Evolutionary conservation across 2,797 vertebrate genomes (phyloP).

Genomic region (Meda fulgida): DNA sequence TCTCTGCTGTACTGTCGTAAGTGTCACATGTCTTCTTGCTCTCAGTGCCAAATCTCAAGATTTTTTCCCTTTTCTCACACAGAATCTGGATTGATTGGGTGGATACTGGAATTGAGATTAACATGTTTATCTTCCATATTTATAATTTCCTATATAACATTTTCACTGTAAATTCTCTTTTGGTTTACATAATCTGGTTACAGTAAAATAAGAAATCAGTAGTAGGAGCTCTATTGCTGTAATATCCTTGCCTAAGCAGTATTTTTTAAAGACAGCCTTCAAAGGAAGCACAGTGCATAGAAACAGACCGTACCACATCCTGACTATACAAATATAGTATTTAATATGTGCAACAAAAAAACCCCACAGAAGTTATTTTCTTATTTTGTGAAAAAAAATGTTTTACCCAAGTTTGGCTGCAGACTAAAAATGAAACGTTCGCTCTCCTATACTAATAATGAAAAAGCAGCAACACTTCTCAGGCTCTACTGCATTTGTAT

Average conservation of each 20-base stretch:
- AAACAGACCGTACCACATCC: slow-evolving; percentile 25
- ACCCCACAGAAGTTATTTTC: background rate
- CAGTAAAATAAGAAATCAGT: background rate
- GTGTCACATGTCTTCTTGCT: slow-evolving; percentile 64
- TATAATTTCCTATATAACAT: slow-evolving; percentile 6
- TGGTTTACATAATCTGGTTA: background rate
- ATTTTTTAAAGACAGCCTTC: background rate
- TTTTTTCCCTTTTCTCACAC: background rate
- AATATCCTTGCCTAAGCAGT: background rate
- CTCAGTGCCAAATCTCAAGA: background rate
- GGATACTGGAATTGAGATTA: background rate
- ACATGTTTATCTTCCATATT: background rate
- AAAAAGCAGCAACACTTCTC: slow-evolving; percentile 39
- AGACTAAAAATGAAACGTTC: background rate
- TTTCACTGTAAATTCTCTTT: background rate
- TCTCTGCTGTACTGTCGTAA: slow-evolving; percentile 97
- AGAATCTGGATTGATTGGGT: background rate
- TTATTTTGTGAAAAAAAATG: background rate
- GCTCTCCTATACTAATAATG: slow-evolving; percentile 1
- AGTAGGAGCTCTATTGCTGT: background rate
- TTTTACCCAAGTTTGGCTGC: background rate
- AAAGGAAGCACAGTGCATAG: background rate
- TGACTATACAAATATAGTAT: background rate
- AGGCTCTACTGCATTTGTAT: slow-evolving; percentile 34
- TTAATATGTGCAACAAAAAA: background rate